Evolutionary conservation across 2,797 vertebrate species (phyloP).

Genomic region (Centroberyx gerrardi): DNA sequence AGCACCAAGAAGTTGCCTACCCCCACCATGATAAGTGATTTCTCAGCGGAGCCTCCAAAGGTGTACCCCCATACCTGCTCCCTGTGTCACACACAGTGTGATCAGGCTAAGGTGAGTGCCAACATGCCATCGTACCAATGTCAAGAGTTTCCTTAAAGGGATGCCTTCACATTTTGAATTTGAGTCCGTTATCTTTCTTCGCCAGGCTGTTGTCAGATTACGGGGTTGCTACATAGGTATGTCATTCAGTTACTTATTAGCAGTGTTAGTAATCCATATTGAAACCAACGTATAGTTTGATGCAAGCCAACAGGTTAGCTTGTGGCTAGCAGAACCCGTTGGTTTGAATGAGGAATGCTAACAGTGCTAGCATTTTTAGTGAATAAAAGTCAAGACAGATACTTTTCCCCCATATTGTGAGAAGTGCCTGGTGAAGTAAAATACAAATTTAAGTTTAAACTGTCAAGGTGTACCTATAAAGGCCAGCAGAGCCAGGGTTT

Average conservation of each 20-base stretch:
- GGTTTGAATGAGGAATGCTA: background rate
- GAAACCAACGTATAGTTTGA: background rate
- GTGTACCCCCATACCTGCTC: conserved; percentile 96
- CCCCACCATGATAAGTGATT: conserved; percentile 95
- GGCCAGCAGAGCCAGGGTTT: background rate
- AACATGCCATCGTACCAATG: conserved; percentile 47
- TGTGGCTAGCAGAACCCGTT: background rate
- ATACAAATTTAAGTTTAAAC: background rate
- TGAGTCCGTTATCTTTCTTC: conserved; percentile 11
- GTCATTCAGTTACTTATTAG: background rate
- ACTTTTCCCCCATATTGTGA: background rate
- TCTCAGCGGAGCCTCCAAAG: conserved; percentile 91
- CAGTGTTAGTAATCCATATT: background rate
- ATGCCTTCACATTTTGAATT: conserved; percentile 25
- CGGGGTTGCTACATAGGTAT: background rate
- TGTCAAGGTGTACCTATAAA: background rate
- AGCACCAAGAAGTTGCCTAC: conserved; percentile 88
- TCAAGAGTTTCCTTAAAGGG: conserved; percentile 35
- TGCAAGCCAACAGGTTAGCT: background rate
- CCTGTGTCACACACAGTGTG: conserved; percentile 94
- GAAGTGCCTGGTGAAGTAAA: conserved; percentile 20
- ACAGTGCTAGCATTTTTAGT: background rate
- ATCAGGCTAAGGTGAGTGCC: conserved; percentile 93
- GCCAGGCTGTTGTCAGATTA: conserved; percentile 26
- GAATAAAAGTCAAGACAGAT: background rate